A percentile compares a stretch with the other conserved stretches of the same genome.
These are phyloP conservation scores for Drosophila atripex DNA, from an alignment of 2,888 invertebrate species.

Conservation along the genomic window DNA sequence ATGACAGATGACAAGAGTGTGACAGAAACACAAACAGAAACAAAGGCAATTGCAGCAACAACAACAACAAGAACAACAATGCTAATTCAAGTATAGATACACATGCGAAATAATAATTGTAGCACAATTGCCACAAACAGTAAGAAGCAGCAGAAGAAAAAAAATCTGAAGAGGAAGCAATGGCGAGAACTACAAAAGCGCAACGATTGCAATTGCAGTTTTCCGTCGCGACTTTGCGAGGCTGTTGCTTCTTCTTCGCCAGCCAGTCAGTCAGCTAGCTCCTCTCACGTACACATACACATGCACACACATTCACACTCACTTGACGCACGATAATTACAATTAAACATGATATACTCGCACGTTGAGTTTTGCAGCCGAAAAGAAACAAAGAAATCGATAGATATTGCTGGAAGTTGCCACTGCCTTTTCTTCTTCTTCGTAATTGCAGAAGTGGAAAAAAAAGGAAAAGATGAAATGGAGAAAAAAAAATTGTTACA, in stretches of 20 bases:
- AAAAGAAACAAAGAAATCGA: conserved; percentile 74
- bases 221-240: conserved; percentile 33
- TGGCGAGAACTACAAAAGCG: conserved; percentile 65
- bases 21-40: conserved; percentile 51
- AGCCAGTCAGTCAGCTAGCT: conserved; percentile 2
- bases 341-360: conserved; percentile 70
- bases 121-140: conserved; percentile 63
- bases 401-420: conserved; percentile 67
- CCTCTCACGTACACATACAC: conserved; percentile 25
- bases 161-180: conserved; percentile 33
- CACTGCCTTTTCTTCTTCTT: conserved; percentile 26
- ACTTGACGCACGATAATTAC: conserved; percentile 61
- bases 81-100: conserved; percentile 75
- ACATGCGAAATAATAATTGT: conserved; percentile 76
- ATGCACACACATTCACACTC: conserved; percentile 25
- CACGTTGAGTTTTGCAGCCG: conserved; percentile 31
- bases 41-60: conserved; percentile 17
- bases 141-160: conserved; percentile 11
- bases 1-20: conserved; percentile 64
- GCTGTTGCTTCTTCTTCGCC: conserved; percentile 46
- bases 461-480: conserved; percentile 50
- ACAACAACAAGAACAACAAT: conserved; percentile 49
- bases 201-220: conserved; percentile 60
- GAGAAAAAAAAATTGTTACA: conserved; percentile 66
- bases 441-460: conserved; percentile 45